Evolutionary conservation across 2,888 invertebrate genomes (phyloP).

Genomic region (Dioctria rufipes): DNA sequence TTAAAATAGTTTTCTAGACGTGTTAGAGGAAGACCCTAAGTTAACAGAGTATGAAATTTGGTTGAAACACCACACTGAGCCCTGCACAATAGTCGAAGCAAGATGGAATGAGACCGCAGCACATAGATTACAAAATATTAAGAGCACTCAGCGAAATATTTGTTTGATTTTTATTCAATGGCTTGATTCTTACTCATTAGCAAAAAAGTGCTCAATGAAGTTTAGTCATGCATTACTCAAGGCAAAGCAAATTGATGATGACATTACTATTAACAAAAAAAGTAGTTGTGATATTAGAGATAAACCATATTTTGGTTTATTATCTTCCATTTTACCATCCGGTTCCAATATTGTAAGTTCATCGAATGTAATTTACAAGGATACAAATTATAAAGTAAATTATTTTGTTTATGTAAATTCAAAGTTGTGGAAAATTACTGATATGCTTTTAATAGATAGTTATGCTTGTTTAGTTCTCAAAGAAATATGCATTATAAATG

Average conservation of each 20-base stretch:
- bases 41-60: too few relatives aligned
- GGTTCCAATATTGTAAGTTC: neutral
- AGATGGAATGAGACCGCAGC: neutral
- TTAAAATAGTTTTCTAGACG: neutral
- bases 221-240: too few relatives aligned
- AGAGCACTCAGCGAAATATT: neutral
- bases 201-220: too few relatives aligned
- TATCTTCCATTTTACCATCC: neutral
- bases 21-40: too few relatives aligned
- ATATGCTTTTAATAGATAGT: neutral
- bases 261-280: too few relatives aligned
- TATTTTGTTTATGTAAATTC: neutral
- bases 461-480: neutral
- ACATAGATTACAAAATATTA: neutral
- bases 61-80: too few relatives aligned
- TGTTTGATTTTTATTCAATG: neutral
- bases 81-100: neutral
- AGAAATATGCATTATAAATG: constrained; percentile 18
- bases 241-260: too few relatives aligned
- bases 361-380: neutral
- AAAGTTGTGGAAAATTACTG: constrained; percentile 1
- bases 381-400: constrained; percentile 1
- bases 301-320: neutral
- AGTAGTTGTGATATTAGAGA: too few relatives aligned
- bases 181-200: too few relatives aligned